Conservation (phyloP, 2,888 invertebrate genomes). For the Amphipyra tragopoginis region DNA sequence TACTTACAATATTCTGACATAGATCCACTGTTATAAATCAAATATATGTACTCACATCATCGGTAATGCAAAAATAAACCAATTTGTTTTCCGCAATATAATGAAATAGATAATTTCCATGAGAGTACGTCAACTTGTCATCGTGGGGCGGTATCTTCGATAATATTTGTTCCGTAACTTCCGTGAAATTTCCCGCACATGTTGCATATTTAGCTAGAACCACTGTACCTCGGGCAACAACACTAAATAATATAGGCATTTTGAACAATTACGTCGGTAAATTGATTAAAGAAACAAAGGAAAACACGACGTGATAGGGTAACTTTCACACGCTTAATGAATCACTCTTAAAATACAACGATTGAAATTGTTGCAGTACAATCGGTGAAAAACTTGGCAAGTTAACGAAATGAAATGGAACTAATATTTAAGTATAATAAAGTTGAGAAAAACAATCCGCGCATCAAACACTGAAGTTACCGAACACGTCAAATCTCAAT, state of each 20-base stretch:
- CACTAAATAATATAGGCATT: constrained; percentile 98
- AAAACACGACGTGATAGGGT: constrained; percentile 27
- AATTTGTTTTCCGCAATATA: constrained; percentile 96
- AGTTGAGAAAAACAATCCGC: constrained; percentile 45
- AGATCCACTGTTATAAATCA: neutral
- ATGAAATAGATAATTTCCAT: constrained; percentile 97
- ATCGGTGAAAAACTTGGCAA: neutral
- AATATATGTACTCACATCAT: constrained; percentile 92
- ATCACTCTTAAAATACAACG: constrained; percentile 9
- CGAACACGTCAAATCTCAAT: constrained; percentile 43
- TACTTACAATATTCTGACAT: too few species aligned
- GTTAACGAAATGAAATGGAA: constrained; percentile 5
- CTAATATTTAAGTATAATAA: constrained; percentile 16
- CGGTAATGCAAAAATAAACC: constrained; percentile 98
- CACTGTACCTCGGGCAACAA: constrained; percentile 95
- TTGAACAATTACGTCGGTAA: constrained; percentile 59
- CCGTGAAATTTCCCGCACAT: constrained; percentile 98
- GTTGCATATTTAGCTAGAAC: constrained; percentile 97
- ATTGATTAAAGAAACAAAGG: constrained; percentile 49
- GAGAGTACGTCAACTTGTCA: constrained; percentile 97
- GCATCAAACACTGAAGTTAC: constrained; percentile 40
- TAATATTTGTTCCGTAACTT: constrained; percentile 97
- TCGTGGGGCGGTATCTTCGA: constrained; percentile 96
- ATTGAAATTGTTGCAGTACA: constrained; percentile 5
- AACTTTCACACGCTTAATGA: constrained; percentile 32